Base-by-base conservation (phyloP, 2,797 vertebrate genomes). In the Ceryle rudis region DNA sequence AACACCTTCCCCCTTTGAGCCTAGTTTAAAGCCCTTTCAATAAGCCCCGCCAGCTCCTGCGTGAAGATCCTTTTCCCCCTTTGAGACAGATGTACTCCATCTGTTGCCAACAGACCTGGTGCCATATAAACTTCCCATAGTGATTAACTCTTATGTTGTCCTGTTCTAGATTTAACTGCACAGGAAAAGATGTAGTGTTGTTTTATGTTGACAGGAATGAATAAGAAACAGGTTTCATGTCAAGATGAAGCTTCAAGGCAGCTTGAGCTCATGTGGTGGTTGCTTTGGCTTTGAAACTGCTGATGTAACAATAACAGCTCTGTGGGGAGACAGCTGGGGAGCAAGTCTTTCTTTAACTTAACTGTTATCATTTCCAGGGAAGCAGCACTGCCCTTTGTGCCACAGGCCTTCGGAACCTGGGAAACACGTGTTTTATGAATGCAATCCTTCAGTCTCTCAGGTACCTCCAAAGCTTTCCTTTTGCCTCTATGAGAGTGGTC, bases 341-440 rank as follows among this genome's bases (percentile, higher is more conserved):
- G 47, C 61, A 49, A 58, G 26, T 21, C 10, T 69, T 21, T 31
- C 21, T 85, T 42, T 87, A 84, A 87, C 26, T 14, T 3, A 15
- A 10, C 18, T 3, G 1, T 67, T 87, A 31, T 88, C 11, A 6
- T 94, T 97, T 81, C 31, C 87, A 99, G 99, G 99, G 99, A 65
- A 99, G 98, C 46, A 94, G 98, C 85, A 86, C 97, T 49, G 98
- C 98, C 86, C 97, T 99, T 44, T 98, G 98, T 94, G 99, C 99
- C 64, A 99, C 99, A 26, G 99, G 99, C 89, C 98, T 99, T 44
- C 98, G 99, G 75, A 99, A 99, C 96, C 96, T 99, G 88, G 99
- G 99, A 72, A 99, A 99, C 97, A 99, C 99, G 0, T 99, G 99
- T 97, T 99, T 99, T 97, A 99, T 99, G 99, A 99, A 99, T 5